Percentiles rank a stretch among this genome's conserved stretches.
Conservation (phyloP, 2,113 vertebrate genomes). For the Erythrolamprus reginae region DNA sequence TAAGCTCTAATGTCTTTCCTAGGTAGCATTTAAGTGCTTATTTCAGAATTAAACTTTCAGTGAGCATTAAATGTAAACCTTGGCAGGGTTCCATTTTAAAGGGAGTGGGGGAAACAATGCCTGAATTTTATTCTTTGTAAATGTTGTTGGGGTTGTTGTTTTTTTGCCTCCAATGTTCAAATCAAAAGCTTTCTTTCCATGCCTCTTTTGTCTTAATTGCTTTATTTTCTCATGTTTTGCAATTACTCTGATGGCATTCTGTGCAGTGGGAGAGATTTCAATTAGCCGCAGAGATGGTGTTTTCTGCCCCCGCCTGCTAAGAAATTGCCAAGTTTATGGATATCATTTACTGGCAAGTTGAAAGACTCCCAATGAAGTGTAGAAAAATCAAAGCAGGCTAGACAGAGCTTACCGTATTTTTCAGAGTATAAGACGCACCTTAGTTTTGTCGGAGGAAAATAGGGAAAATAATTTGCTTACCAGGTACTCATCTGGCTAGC, state of each 20-base stretch:
- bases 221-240: not conserved
- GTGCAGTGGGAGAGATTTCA: not conserved
- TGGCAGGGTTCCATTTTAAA: not conserved
- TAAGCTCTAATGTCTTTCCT: not conserved
- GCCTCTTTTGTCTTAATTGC: not conserved
- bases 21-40: not conserved
- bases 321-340: not conserved
- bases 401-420: too few relatives aligned
- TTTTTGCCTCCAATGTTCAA: not conserved
- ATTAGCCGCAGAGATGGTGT: not conserved
- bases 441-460: too few relatives aligned
- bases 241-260: not conserved
- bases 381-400: conserved; percentile 8
- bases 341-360: not conserved
- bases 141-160: not conserved
- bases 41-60: conserved; percentile 22
- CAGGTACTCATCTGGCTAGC: too few relatives aligned
- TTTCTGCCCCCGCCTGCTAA: not conserved
- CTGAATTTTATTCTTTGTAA: conserved; percentile 3
- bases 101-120: not conserved
- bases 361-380: not conserved
- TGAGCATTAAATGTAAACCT: not conserved
- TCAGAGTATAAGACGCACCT: too few relatives aligned
- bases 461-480: too few relatives aligned
- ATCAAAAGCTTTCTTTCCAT: too few relatives aligned